Base-by-base conservation (phyloP, 53 echinoderm and acorn worm genomes). In the Holothuria scabra region DNA sequence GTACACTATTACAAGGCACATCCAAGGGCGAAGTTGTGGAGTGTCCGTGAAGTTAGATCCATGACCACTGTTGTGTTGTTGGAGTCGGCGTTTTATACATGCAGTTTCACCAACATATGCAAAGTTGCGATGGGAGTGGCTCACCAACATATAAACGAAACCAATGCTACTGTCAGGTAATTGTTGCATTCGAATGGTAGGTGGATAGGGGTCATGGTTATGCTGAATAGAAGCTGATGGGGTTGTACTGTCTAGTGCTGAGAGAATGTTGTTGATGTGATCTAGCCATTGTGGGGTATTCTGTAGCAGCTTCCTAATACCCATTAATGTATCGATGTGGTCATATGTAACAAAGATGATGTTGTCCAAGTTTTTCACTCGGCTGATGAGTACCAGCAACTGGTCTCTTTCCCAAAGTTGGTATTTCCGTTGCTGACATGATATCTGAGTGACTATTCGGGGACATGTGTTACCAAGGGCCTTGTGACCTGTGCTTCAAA, bases 71-170 rank as follows among this genome's bases (percentile, higher is more conserved):
- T 60, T 62, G 28, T 55, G 56, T 28, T 55, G 30, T 34, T 74
- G 85, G 29, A 74, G 14, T 46, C 74, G 56, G 29, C 76, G 74
- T 56, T 74, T 21, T 18, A 76, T 74, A 55, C 26, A 57, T 24
- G 74, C 74, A 22, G 74, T 85, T 74, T 85, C 86, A 9, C 86
- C 86, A 75, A 85, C 86, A 85, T 85, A 85, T 28, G 86, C 86
- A 59, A 78, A 85, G 31, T 76, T 85, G 26, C 86, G 75, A 59
- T 85, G 75, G 46, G 86, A 23, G 23, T 28, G 5, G 61, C 86
- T 85, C n/a, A 85, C 61, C 63, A 85, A 60, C 76, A 85, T 85
- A 62, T 85, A 85, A 9, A 85, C 86, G 61, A 78, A 86, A 16
- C 78, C 86, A 34, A 86, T 67, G 21, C 67, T 84, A 31, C 28